These are phyloP conservation scores for Narcine bancroftii DNA, from an alignment of 2,113 vertebrate genomes.

Conservation along the genomic window DNA sequence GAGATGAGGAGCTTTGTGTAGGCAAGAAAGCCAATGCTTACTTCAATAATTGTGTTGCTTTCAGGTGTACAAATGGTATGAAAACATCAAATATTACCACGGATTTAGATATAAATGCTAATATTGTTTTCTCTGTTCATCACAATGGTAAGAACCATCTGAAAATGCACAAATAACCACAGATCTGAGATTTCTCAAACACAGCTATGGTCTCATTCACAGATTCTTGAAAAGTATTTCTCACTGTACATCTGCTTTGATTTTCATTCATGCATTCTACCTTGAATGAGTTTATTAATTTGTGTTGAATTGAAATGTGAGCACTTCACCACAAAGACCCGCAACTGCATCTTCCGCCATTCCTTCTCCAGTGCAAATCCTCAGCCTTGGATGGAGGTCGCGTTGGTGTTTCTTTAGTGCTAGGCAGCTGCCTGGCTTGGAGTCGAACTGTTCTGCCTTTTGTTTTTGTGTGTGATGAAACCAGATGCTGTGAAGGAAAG, in stretches of 20 bases:
- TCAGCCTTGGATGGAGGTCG: background rate
- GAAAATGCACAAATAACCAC: background rate
- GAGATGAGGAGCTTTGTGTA: too few species aligned
- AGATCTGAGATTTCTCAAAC: background rate
- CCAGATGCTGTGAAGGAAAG: background rate
- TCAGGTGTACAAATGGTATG: too few species aligned
- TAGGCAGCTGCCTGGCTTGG: too few species aligned
- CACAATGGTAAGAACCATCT: background rate
- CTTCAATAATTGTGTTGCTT: background rate
- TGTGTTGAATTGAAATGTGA: background rate
- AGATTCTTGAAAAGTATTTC: background rate
- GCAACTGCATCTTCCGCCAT: background rate
- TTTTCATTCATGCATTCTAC: too few species aligned
- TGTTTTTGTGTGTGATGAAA: background rate
- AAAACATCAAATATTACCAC: background rate
- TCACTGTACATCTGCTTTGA: too few species aligned
- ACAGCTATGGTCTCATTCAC: background rate
- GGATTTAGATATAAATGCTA: background rate
- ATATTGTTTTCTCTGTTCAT: background rate
- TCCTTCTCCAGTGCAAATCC: background rate
- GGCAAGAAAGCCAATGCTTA: background rate
- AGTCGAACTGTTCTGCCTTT: background rate
- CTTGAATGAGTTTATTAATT: background rate
- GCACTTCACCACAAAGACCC: background rate
- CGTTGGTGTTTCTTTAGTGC: too few species aligned